phyloP scores from a whole-genome alignment of 2,113 vertebrate species.

The Poeciliopsis occidentalis region DNA sequence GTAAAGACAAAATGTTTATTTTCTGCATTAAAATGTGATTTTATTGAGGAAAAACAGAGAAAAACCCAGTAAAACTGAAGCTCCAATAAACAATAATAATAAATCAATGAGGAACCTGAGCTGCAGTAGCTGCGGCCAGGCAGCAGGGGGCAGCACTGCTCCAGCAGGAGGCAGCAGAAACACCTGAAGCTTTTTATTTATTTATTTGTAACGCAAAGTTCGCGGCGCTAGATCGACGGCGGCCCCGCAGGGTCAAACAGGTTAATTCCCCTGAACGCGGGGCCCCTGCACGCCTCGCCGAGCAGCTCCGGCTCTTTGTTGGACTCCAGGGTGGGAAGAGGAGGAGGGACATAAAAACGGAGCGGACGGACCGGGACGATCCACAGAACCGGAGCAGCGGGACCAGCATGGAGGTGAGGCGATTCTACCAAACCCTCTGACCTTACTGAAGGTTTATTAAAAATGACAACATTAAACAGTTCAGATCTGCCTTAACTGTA shows the following conservation, averaged over 20 bases:
- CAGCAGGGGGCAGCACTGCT: conserved; percentile 4
- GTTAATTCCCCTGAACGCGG: conserved; percentile 32
- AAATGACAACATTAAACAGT: no score
- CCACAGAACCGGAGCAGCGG: conserved; percentile 24
- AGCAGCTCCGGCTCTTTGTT: conserved; percentile 50
- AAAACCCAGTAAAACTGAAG: no score
- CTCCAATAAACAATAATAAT: no score
- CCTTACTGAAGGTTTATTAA: no score
- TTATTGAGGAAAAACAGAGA: no score
- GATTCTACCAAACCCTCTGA: no score
- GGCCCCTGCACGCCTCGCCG: conserved; percentile 57
- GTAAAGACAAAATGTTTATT: no score
- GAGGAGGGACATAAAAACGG: conserved; percentile 6
- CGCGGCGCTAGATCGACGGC: neutral
- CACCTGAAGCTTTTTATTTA: neutral
- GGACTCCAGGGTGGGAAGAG: neutral
- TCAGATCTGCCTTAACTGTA: no score
- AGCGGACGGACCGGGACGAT: conserved; percentile 18
- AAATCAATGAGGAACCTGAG: neutral
- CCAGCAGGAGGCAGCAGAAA: no score
- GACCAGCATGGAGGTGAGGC: conserved; percentile 13
- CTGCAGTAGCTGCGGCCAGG: neutral
- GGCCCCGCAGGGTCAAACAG: neutral
- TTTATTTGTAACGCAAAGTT: neutral
- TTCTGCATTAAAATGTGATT: no score